Evolutionary conservation across 2,888 invertebrate species (phyloP), one percentile per base, ranked within the genome.

Genomic region (Torymus auratus): DNA sequence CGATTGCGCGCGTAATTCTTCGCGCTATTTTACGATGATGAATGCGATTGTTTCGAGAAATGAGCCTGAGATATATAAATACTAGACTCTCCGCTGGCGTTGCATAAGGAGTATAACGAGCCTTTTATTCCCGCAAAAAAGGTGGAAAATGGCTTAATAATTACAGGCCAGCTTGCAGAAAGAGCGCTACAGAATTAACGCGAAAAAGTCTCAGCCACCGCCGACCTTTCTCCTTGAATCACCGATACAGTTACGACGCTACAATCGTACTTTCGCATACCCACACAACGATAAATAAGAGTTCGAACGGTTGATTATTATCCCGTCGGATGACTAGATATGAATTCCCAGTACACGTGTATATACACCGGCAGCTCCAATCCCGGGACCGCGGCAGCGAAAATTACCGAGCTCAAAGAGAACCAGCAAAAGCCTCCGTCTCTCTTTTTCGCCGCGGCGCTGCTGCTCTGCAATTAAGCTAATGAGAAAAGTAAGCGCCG

Each of bases 401-500:
- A 73, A 72, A 73, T 58, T 55, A 55, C 62, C 3, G 23, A 60
- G n/a, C 20, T 53, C 71, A 78, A 65, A 71, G 69, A 41, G 41
- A 41, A 41, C 41, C 7, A 41, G 52, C 17, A 3, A 20, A 3
- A 20, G 14, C 2, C 17, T 72, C 52, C 13, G 15, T 64, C 17
- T 64, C 28, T 15, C 41, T 17, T 60, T 15, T 28, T 11, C n/a
- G 14, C 23, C 61, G 17, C 15, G 14, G 52, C n/a, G n/a, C n/a
- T n/a, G n/a, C n/a, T 5, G 28, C 68, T 17, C 55, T 14, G 78
- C 78, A 79, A 79, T 79, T 68, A 79, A 79, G 79, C 73, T 79
- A 73, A 74, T 74, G 79, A 79, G 79, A 79, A 78, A 78, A 72
- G 78, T 73, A 78, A 60, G 72, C 60, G 58, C 58, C 56, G 69